Percentiles rank a stretch among this genome's conserved stretches.
These are phyloP conservation scores for Pseudachorutes palmiensis DNA, from an alignment of 1,140 invertebrate genomes.

Conservation along the genomic window DNA sequence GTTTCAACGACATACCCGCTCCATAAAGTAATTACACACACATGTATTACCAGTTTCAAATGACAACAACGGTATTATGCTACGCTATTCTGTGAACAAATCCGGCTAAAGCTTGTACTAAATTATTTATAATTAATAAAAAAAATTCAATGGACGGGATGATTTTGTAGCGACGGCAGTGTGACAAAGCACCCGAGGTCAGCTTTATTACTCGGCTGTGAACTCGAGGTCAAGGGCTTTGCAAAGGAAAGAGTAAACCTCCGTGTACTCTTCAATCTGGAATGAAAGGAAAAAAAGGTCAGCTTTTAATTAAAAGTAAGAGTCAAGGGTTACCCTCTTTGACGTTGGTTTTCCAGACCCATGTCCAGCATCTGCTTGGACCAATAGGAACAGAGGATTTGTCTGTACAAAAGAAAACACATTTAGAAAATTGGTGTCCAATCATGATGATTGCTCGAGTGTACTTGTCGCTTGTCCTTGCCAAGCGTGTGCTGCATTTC, in stretches of 20 bases:
- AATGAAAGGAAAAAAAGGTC: background rate
- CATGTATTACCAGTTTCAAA: no score
- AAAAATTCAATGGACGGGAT: no score
- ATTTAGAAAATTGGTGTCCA: no score
- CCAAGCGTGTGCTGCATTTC: slow-evolving; percentile 52
- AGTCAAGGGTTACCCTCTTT: slow-evolving; percentile 49
- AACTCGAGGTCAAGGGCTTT: background rate
- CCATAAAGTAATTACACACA: no score
- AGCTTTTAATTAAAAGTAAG: slow-evolving; percentile 11
- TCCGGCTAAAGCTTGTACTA: background rate
- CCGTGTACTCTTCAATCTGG: slow-evolving; percentile 3
- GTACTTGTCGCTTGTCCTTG: slow-evolving; percentile 43
- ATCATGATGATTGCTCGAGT: no score
- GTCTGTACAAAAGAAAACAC: no score
- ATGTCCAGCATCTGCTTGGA: slow-evolving; percentile 94
- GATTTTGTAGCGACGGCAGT: background rate
- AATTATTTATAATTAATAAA: background rate
- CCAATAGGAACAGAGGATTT: slow-evolving; percentile 76
- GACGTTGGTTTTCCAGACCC: slow-evolving; percentile 67
- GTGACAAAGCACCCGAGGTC: no score
- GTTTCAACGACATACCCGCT: no score
- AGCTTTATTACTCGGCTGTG: background rate
- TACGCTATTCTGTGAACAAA: background rate
- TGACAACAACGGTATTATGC: background rate
- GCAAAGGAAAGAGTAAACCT: slow-evolving; percentile 9